A percentile compares a stretch with the other conserved stretches of the same genome.
Evolutionary conservation across 92 coral and sea anemone genomes (phyloP).

Genomic region (Phenganax marumi): DNA sequence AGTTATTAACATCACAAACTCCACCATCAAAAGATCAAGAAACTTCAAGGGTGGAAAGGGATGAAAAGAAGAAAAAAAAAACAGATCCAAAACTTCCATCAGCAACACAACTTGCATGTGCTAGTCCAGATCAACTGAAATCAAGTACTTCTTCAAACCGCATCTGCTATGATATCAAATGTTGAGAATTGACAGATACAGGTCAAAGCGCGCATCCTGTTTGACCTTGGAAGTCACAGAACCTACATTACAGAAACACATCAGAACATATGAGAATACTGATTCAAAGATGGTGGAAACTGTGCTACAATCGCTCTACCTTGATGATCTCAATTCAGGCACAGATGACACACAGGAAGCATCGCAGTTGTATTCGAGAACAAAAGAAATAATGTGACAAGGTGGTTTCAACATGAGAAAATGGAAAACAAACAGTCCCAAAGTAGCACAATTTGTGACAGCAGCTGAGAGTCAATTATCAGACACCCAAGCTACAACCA

Average conservation of each 20-base stretch:
- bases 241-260: not conserved
- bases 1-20: not conserved
- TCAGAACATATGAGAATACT: not conserved
- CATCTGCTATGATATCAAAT: not conserved
- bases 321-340: slow-evolving; percentile 3
- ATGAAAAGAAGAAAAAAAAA: not conserved
- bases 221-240: slow-evolving; percentile 15
- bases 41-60: not conserved
- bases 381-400: not conserved
- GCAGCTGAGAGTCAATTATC: not conserved
- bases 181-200: not conserved
- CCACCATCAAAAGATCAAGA: slow-evolving; percentile 3
- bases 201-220: slow-evolving; percentile 12
- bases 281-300: slow-evolving; percentile 3
- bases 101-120: not conserved
- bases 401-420: slow-evolving; percentile 22
- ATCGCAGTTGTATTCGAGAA: not conserved
- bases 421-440: not conserved
- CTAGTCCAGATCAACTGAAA: not conserved
- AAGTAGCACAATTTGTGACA: not conserved
- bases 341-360: not conserved
- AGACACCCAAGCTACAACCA: too few relatives aligned
- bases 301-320: slow-evolving; percentile 18
- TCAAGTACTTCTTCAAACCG: not conserved
- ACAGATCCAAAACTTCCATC: not conserved